Evolutionary conservation across 1,140 invertebrate genomes (phyloP), one percentile per base, ranked within the genome.

Genomic region (Plectus sambesii): DNA sequence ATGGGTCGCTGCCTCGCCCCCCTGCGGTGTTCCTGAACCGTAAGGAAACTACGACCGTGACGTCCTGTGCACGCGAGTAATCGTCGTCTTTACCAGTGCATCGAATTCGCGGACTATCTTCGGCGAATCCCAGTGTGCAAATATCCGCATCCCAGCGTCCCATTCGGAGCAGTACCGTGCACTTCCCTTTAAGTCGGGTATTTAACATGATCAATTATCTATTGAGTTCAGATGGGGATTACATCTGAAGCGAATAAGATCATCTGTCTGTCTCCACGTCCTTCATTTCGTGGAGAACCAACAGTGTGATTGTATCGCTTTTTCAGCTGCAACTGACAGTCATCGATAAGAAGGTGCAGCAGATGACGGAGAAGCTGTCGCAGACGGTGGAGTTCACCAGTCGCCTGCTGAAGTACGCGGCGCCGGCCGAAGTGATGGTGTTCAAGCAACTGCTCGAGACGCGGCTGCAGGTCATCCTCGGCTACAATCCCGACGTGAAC

Each of bases 381-480:
- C 83, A 87, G 61, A 85, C 85, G 0, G 88, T 85, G 67, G 88
- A 93, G 51, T 94, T 92, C 64, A 81, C 90, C 23, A 89, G 94
- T 54, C 80, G 86, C 57, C 73, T 92, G 20, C 81, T 84, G 24
- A 90, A 93, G 68, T 84, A 84, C 67, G 83, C 87, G 2, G 84
- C 80, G 23, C 78, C 84, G 15, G 81, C 83, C 22, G 89, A 97
- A 70, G 82, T 92, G 29, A 73, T 97, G 27, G 82, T 93, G 75
- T 85, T 96, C 63, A 89, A 90, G 69, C 88, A 90, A 71, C 73
- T 93, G 1, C 76, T 98, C 42, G 90, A 96, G 63, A 78, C 81
- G 1, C 87, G 90, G 71, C 73, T 96, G 24, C 84, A 92, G 63
- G 74, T 80, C 5, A 73, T 93, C 53, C 76, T 90, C 59, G 82